These are phyloP conservation scores for Myotis lucifugus DNA, from an alignment of 2,113 vertebrate genomes.

Conservation along the genomic window DNA sequence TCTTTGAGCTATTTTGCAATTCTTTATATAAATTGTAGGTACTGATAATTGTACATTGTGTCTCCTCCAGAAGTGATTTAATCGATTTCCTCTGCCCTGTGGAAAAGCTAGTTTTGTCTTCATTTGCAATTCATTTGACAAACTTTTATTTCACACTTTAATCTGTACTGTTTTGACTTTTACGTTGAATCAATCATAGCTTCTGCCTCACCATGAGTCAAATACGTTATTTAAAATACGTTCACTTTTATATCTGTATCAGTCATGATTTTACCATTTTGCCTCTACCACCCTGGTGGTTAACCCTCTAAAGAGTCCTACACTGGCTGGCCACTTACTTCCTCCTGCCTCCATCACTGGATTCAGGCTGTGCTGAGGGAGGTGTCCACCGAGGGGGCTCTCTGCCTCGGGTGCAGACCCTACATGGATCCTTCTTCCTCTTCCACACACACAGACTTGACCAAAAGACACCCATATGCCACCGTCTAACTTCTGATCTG, in stretches of 20 bases:
- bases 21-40: not conserved
- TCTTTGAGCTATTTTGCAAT: not conserved
- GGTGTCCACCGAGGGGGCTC: not conserved
- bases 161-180: not conserved
- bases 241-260: not conserved
- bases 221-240: not conserved
- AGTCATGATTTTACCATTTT: slow-evolving; percentile 12
- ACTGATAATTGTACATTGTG: not conserved
- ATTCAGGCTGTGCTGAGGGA: not conserved
- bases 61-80: not conserved
- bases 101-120: not conserved
- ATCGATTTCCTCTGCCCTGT: not conserved
- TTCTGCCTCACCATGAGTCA: not conserved
- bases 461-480: not conserved
- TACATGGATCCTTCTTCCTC: not conserved
- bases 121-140: not conserved
- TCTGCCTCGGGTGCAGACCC: not conserved
- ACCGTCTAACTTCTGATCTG: not conserved
- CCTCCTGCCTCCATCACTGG: not conserved
- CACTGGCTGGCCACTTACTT: not conserved
- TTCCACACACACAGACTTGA: not conserved
- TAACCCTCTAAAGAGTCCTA: not conserved
- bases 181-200: not conserved
- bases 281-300: not conserved
- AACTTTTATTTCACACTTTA: not conserved